phyloP scores from a whole-genome alignment of 2,888 invertebrate genomes.

The Tuberolachnus salignus region DNA sequence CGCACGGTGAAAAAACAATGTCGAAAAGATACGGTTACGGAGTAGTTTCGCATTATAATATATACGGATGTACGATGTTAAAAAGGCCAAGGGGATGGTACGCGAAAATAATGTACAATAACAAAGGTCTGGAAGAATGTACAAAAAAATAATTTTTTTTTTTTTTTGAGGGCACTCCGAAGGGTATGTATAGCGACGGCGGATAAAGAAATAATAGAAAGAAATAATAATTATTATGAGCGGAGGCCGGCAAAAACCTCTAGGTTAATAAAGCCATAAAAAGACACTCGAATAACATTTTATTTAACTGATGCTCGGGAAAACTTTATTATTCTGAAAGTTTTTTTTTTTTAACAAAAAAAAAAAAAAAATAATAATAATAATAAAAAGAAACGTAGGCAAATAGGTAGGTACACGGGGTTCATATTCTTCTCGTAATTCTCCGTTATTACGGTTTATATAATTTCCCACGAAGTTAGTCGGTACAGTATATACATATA shows the following conservation, averaged over 20 bases:
- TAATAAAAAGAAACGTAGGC: neutral
- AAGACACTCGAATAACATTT: constrained; percentile 39
- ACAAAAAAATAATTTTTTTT: too few relatives aligned
- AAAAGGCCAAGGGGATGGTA: constrained; percentile 6
- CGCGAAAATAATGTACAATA: constrained; percentile 10
- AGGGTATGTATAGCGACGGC: too few relatives aligned
- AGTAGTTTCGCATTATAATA: neutral
- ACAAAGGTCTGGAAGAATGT: constrained; percentile 2
- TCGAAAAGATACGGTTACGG: neutral
- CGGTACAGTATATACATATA: too few relatives aligned
- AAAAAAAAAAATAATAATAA: constrained; percentile 7
- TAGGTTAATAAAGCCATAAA: constrained; percentile 40
- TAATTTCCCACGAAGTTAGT: neutral
- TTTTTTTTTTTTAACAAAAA: constrained; percentile 9
- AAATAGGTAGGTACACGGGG: too few relatives aligned
- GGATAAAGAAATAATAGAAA: constrained; percentile 1
- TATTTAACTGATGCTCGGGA: constrained; percentile 32
- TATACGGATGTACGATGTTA: neutral
- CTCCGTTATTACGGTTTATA: neutral
- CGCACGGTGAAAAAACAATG: neutral
- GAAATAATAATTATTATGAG: constrained; percentile 31
- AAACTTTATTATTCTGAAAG: constrained; percentile 24
- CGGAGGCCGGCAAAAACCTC: constrained; percentile 12
- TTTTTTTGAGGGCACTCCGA: constrained; percentile 18
- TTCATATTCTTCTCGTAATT: constrained; percentile 16